These are phyloP conservation scores for Leptinotarsa peninsularis DNA, from an alignment of 2,888 invertebrate genomes.

Conservation along the genomic window DNA sequence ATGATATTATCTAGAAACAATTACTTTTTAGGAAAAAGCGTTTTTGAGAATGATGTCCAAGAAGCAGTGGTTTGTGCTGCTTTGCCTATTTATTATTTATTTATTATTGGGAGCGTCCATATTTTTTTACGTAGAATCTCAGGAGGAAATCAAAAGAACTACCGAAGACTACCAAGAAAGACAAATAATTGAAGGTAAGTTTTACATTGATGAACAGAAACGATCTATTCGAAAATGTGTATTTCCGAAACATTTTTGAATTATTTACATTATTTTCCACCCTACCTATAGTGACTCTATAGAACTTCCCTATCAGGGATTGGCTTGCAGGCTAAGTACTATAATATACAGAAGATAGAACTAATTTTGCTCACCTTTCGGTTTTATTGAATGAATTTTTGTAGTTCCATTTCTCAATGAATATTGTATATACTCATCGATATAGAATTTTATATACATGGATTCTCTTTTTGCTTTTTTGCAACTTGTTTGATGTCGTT, in stretches of 20 bases:
- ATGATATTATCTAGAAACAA: not conserved
- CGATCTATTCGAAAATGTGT: not conserved
- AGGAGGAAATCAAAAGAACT: slow-evolving; percentile 74
- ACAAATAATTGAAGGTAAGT: slow-evolving; percentile 51
- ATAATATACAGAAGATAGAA: too few species aligned
- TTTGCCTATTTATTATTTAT: slow-evolving; percentile 56
- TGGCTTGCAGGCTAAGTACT: too few species aligned
- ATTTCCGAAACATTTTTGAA: not conserved
- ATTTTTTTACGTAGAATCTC: slow-evolving; percentile 85
- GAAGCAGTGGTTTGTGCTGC: slow-evolving; percentile 56
- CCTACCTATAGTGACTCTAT: too few species aligned
- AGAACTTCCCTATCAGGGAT: too few species aligned
- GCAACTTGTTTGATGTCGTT: too few species aligned
- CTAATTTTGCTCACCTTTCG: too few species aligned
- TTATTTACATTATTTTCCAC: too few species aligned
- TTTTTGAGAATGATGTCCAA: slow-evolving; percentile 55
- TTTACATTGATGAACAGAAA: not conserved
- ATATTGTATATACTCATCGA: too few species aligned
- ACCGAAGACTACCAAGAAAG: slow-evolving; percentile 69
- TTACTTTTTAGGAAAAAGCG: slow-evolving; percentile 25
- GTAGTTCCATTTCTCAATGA: too few species aligned
- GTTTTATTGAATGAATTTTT: too few species aligned
- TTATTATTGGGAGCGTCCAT: slow-evolving; percentile 85
- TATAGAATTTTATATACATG: too few species aligned
- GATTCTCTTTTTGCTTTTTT: too few species aligned